Percentiles rank a stretch among this genome's conserved stretches.
Evolutionary conservation across 2,888 invertebrate species (phyloP).

Genomic region (Prosopocoilus inquinatus): DNA sequence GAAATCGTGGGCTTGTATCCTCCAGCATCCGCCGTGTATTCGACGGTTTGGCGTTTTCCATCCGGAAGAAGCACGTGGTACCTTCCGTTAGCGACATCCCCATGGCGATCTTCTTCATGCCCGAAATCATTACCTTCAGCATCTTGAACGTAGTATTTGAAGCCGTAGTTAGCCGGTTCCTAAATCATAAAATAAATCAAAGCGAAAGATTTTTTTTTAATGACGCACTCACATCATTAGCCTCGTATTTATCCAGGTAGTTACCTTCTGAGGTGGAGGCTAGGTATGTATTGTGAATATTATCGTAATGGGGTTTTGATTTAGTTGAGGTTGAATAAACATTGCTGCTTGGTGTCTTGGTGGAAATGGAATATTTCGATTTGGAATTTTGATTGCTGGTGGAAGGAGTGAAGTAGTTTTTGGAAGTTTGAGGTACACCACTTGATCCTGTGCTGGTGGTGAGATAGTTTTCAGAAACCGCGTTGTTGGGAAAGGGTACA

Average conservation of each 20-base stretch:
- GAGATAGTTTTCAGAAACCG: not conserved
- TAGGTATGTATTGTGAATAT: not conserved
- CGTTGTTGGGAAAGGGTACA: not conserved
- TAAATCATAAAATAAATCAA: slow-evolving; percentile 39
- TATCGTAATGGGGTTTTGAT: not conserved
- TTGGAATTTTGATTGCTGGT: slow-evolving; percentile 2
- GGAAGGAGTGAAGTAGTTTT: not conserved
- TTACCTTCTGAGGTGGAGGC: not conserved
- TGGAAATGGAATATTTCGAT: not conserved
- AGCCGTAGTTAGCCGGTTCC: slow-evolving; percentile 85
- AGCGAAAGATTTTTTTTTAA: not conserved
- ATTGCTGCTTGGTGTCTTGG: too few relatives aligned
- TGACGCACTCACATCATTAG: not conserved
- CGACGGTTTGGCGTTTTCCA: slow-evolving; percentile 81
- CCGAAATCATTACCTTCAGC: slow-evolving; percentile 76
- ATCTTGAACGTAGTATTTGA: slow-evolving; percentile 81
- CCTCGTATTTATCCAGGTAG: not conserved
- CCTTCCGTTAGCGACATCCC: slow-evolving; percentile 77
- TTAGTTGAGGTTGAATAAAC: not conserved
- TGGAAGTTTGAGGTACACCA: slow-evolving; percentile 2
- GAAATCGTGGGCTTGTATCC: slow-evolving; percentile 80
- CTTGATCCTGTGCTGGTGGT: slow-evolving; percentile 1
- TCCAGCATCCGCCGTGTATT: slow-evolving; percentile 78
- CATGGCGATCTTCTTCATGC: slow-evolving; percentile 79
- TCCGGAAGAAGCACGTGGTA: slow-evolving; percentile 84